Evolutionary conservation across 1,140 invertebrate species (phyloP).

Genomic region (Coelopa frigida): DNA sequence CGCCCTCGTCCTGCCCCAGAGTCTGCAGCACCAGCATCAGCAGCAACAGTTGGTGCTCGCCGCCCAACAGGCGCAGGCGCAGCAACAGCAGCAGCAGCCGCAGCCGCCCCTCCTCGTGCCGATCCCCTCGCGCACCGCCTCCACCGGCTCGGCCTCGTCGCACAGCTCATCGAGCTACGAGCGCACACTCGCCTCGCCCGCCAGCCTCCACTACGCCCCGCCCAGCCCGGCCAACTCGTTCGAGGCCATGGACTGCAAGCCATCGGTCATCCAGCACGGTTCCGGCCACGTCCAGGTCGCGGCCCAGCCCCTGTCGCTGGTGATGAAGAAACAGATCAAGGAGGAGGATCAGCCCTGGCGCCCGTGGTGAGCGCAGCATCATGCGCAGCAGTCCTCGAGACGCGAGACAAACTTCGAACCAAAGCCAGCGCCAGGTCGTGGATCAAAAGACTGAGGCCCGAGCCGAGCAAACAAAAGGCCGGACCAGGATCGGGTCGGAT

Average conservation of each 20-base stretch:
- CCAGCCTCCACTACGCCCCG: slow-evolving; percentile 39
- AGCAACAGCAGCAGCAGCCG: slow-evolving; percentile 45
- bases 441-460: no score
- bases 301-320: slow-evolving; percentile 60
- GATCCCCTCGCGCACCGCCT: slow-evolving; percentile 61
- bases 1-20: slow-evolving; percentile 65
- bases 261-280: slow-evolving; percentile 43
- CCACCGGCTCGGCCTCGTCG: slow-evolving; percentile 58
- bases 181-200: slow-evolving; percentile 34
- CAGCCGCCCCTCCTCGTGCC: slow-evolving; percentile 61
- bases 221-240: slow-evolving; percentile 42
- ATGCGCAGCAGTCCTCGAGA: no score
- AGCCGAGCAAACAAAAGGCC: no score
- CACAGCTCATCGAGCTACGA: slow-evolving; percentile 49
- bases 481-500: no score
- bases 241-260: slow-evolving; percentile 42
- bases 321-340: slow-evolving; percentile 54
- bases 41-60: slow-evolving; percentile 51
- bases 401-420: no score
- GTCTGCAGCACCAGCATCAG: slow-evolving; percentile 42
- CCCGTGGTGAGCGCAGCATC: slow-evolving; percentile 72
- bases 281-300: slow-evolving; percentile 37
- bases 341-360: slow-evolving; percentile 57
- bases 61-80: slow-evolving; percentile 57
- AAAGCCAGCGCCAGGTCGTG: no score